Evolutionary conservation across 1,140 invertebrate species (phyloP), one percentile per base, ranked within the genome.

Genomic region (Drosophila lacteicornis): DNA sequence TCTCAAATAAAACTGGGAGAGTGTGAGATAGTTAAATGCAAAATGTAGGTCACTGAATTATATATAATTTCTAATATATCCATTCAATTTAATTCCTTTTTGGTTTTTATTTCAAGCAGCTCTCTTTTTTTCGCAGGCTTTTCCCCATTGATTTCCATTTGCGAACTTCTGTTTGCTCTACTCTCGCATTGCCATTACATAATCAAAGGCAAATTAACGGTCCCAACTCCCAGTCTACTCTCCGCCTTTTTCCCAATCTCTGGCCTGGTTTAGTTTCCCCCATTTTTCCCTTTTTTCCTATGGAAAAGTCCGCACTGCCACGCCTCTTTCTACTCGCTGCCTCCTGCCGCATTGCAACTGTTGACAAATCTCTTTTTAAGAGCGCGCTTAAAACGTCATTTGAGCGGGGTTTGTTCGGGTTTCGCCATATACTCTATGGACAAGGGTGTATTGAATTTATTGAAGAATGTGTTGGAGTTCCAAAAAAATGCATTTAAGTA

Each of bases 331-430:
- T 36, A 46, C 33, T 46, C 33, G n/a, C 11, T 33, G 30, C 22
- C 61, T 57, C 46, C 60, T 83, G 80, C 49, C 80, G 84, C 80
- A 84, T 74, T 90, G 85, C 85, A 90, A 90, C 85, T 85, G 85
- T 90, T 90, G 85, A 90, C 85, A 90, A 90, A 90, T 90, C 85
- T 90, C 85, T 90, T 90, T 90, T 90, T 90, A 85, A 90, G 86
- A 90, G 79, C 86, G 75, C 85, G 85, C 85, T 90, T 90, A 90
- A 88, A 90, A 90, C 86, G 75, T 90, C 81, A 87, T 90, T 90
- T 90, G 81, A 79, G 51, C 69, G 60, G 46, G 60, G 47, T 75
- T 79, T 77, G 56, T 19, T 55, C 9, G 19, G 36, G 13, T 56
- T 40, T 56, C 22, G 19, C 36, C 40, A 15, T n/a, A 22, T 38